Evolutionary conservation across 1,140 invertebrate genomes (phyloP), one percentile per base, ranked within the genome.

Genomic region (Danaus plexippus): DNA sequence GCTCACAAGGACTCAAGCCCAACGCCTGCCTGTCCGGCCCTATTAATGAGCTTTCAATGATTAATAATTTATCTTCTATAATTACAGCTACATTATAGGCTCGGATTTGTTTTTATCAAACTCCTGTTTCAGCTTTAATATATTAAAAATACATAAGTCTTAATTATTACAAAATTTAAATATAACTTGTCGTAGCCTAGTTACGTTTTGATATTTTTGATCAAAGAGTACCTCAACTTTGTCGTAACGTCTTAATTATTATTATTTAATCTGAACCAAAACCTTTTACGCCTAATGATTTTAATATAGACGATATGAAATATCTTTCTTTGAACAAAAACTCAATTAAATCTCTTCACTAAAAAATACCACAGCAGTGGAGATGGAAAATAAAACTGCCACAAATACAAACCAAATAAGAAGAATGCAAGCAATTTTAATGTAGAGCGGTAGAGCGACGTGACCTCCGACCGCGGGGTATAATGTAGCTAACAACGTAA

Each of bases 341-440:
- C 40, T 46, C 67, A 78, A 75, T 77, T 78, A 74, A 69, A 75
- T 75, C 65, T 71, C 67, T 67, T 60, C 69, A 59, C 68, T 62
- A 64, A 64, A 70, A 71, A 66, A 69, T 59, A 69, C 61, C 62
- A 63, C 64, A 57, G 66, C 66, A 73, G 66, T 67, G 64, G 61
- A 72, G 78, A 70, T 71, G 61, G 77, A 77, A 80, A 78, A 76
- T 65, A 74, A 78, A 79, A 77, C 57, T 55, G 63, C 71, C 68
- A 61, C 72, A 77, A 79, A 85, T 77, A 80, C 75, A 79, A 83
- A 68, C 78, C 72, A 62, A 63, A 71, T 65, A 73, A 77, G 73
- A 85, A 78, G 80, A 85, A 85, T 85, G 75, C 80, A 84, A 82
- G 80, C 82, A 73, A 85, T 85, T 85, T 85, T 85, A 85, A 85